phyloP scores from a whole-genome alignment of 1,140 invertebrate species.

The Steinernema khuongi region DNA sequence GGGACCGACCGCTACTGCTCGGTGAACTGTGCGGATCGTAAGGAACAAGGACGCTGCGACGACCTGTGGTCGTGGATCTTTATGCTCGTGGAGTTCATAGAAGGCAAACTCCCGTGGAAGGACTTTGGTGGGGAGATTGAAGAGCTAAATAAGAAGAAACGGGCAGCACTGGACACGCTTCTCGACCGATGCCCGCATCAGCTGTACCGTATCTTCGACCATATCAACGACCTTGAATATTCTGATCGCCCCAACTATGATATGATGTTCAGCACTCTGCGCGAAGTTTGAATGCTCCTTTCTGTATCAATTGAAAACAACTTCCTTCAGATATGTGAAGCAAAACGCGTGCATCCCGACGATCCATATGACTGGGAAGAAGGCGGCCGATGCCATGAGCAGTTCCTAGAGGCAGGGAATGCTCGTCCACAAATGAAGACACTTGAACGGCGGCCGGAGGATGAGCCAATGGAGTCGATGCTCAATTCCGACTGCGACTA shows the following conservation, averaged over 20 bases:
- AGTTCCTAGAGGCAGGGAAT: no score
- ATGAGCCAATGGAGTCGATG: no score
- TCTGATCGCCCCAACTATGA: not conserved
- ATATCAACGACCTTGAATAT: not conserved
- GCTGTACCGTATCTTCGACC: not conserved
- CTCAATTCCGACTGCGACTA: no score
- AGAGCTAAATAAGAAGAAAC: not conserved
- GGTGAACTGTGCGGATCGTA: conserved; percentile 1
- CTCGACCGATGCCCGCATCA: not conserved
- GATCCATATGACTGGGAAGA: no score
- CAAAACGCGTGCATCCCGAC: no score
- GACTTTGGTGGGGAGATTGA: not conserved
- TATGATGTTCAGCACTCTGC: not conserved
- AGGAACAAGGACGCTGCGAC: conserved; percentile 19
- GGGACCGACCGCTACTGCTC: conserved; percentile 23
- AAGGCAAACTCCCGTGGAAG: conserved; percentile 16
- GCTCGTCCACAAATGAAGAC: no score
- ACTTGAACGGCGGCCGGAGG: no score
- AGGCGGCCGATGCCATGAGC: no score
- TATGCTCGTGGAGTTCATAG: conserved; percentile 18
- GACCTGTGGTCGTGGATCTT: conserved; percentile 25
- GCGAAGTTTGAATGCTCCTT: no score
- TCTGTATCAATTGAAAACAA: no score
- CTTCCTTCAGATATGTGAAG: not conserved
- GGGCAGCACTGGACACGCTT: not conserved